phyloP scores from a whole-genome alignment of 2,113 vertebrate genomes.

The Cavia porcellus region DNA sequence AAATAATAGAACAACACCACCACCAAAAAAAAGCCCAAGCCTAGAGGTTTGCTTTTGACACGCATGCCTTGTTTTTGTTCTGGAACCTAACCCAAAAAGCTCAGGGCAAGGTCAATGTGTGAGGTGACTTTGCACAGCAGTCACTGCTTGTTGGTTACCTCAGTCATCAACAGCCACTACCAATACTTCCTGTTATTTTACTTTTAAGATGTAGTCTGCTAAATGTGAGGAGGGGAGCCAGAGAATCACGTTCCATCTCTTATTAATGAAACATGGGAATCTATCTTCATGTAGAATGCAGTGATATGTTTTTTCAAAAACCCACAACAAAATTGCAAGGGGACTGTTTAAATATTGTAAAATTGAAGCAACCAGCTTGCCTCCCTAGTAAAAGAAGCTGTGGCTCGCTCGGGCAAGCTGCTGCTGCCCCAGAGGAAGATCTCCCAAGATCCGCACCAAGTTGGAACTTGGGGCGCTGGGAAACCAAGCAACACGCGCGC shows the following conservation, averaged over 20 bases:
- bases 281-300: not conserved
- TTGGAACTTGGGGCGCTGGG: no score
- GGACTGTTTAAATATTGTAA: not conserved
- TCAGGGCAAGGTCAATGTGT: not conserved
- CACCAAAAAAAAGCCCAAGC: not conserved
- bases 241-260: not conserved
- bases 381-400: no score
- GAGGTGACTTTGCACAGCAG: not conserved
- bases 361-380: not conserved
- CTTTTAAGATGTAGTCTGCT: not conserved
- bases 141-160: conserved; percentile 11
- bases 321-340: not conserved
- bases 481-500: no score
- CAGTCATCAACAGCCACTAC: not conserved
- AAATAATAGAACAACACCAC: not conserved
- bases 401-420: no score
- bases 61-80: not conserved
- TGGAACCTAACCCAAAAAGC: not conserved
- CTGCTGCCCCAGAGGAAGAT: no score
- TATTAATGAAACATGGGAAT: not conserved
- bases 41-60: not conserved
- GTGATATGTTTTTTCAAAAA: not conserved
- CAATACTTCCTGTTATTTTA: conserved; percentile 65
- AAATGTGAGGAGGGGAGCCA: not conserved
- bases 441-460: no score